phyloP scores from a whole-genome alignment of 30 jellyfish, hydroid and myxozoan species.

The Nemopilema nomurai region DNA sequence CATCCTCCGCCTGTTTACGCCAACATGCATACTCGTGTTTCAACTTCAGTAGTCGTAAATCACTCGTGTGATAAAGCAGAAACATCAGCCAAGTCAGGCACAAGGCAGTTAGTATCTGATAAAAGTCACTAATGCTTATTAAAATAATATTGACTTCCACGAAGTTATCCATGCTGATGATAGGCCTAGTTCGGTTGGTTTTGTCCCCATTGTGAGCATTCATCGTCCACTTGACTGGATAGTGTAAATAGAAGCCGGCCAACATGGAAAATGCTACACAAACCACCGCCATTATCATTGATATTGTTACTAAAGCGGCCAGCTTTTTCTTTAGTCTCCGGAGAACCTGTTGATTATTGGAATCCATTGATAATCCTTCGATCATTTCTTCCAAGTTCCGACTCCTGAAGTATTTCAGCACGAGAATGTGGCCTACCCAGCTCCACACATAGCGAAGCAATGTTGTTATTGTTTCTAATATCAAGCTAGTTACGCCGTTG shows the following conservation, averaged over 20 bases:
- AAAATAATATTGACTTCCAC: neutral
- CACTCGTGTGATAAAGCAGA: slow-evolving; percentile 5
- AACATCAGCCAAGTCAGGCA: slow-evolving; percentile 40
- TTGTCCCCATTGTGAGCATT: neutral
- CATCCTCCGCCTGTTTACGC: slow-evolving; percentile 33
- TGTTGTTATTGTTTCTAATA: neutral
- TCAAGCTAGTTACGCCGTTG: neutral
- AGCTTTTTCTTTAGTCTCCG: neutral
- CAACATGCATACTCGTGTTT: slow-evolving; percentile 9
- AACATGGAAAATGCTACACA: neutral
- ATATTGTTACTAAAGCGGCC: neutral
- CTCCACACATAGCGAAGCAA: slow-evolving; percentile 1
- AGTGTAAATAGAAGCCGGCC: neutral
- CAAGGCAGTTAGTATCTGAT: neutral
- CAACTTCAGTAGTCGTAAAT: slow-evolving; percentile 8
- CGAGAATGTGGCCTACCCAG: neutral
- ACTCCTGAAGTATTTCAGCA: neutral
- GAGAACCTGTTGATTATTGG: neutral
- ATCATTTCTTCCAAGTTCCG: slow-evolving; percentile 2
- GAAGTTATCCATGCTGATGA: neutral
- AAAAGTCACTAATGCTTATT: slow-evolving; percentile 21
- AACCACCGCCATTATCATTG: neutral
- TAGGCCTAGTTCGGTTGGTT: neutral
- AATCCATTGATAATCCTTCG: neutral
- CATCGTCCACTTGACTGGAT: neutral